A percentile compares a stretch with the other conserved stretches of the same genome.
Conservation (phyloP, 2,113 vertebrate genomes). For the Myotis davidii region DNA sequence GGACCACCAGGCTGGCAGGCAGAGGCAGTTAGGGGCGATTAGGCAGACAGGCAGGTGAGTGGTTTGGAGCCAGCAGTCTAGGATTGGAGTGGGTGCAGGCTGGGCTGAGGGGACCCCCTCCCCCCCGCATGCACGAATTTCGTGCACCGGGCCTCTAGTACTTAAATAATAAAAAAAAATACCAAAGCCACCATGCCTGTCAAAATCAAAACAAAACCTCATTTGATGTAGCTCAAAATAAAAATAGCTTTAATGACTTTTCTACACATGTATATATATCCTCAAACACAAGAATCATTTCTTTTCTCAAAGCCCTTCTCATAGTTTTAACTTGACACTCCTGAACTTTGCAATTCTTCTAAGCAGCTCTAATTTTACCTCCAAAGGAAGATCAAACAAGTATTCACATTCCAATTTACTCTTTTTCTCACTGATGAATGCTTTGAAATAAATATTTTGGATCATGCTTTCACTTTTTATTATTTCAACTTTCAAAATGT, state of each 20-base stretch:
- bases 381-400: neutral
- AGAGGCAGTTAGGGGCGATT: no score
- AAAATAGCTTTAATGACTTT: neutral
- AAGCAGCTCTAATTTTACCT: constrained; percentile 34
- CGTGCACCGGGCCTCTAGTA: no score
- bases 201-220: constrained; percentile 23
- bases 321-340: neutral
- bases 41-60: no score
- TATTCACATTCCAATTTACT: neutral
- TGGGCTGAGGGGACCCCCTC: no score
- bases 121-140: no score
- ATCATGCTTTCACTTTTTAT: neutral
- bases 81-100: no score
- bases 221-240: neutral
- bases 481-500: neutral
- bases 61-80: no score
- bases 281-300: neutral
- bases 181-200: neutral
- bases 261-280: neutral
- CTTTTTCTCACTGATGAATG: neutral
- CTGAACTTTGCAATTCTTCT: neutral
- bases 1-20: no score
- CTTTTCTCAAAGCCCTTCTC: neutral
- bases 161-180: neutral
- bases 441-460: constrained; percentile 30